Percentiles rank a stretch among this genome's conserved stretches.
Conservation (phyloP, 2,888 invertebrate species). For the Nebria brevicollis region DNA sequence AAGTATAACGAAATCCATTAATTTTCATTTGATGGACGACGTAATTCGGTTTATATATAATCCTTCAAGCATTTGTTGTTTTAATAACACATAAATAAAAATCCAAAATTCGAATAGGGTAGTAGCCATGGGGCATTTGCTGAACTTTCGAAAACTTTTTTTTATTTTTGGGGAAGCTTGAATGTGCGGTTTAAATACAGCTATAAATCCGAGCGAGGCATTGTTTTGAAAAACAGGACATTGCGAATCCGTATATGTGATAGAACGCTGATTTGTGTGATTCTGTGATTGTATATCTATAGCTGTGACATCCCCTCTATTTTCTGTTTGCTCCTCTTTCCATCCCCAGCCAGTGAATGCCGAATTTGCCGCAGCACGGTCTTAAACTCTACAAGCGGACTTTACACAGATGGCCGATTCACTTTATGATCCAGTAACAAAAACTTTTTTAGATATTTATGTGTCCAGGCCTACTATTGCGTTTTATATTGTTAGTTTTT, state of each 20-base stretch:
- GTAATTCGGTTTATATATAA: background rate
- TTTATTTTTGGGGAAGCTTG: background rate
- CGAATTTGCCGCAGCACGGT: background rate
- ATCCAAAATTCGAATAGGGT: background rate
- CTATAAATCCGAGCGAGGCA: background rate
- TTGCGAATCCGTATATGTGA: background rate
- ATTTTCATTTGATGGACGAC: background rate
- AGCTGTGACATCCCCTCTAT: background rate
- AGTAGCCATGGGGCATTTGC: background rate
- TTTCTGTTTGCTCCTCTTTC: background rate
- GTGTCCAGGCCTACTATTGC: slow-evolving; percentile 4
- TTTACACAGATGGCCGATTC: slow-evolving; percentile 37
- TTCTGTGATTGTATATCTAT: background rate
- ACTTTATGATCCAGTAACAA: slow-evolving; percentile 43
- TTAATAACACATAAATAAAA: background rate
- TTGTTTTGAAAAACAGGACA: background rate
- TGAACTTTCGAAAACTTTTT: background rate
- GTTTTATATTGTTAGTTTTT: background rate
- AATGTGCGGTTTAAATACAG: background rate
- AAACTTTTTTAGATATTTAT: slow-evolving; percentile 24
- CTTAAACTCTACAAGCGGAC: slow-evolving; percentile 10
- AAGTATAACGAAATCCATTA: background rate
- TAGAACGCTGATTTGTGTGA: background rate
- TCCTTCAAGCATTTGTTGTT: background rate
- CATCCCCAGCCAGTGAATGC: background rate